Conservation (phyloP, 2,888 invertebrate species). For the Mantis religiosa region DNA sequence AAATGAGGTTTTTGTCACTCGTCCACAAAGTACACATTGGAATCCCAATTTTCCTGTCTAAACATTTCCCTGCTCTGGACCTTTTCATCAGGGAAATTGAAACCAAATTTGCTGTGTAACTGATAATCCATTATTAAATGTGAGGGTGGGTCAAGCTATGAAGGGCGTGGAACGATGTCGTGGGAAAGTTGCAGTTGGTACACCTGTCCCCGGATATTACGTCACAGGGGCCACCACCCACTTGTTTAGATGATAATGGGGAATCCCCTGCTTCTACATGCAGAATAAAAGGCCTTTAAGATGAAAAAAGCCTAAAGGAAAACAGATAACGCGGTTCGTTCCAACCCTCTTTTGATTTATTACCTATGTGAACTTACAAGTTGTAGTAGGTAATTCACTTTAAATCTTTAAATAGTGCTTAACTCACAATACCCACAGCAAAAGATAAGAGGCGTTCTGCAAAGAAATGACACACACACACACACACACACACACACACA, state of each 20-base stretch:
- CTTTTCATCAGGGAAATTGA: constrained; percentile 1
- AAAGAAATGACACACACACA: too few relatives aligned
- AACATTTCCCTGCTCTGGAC: neutral
- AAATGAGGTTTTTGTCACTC: neutral
- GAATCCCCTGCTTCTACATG: neutral
- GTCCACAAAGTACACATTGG: neutral
- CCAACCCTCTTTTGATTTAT: too few relatives aligned
- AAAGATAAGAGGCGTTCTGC: too few relatives aligned
- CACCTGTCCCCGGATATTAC: neutral
- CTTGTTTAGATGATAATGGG: neutral
- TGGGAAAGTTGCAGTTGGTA: neutral
- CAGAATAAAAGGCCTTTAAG: too few relatives aligned
- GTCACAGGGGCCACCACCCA: neutral
- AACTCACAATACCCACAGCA: too few relatives aligned
- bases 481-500: too few relatives aligned
- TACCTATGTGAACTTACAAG: too few relatives aligned
- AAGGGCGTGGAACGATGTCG: neutral
- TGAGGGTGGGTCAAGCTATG: neutral
- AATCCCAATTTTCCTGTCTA: neutral
- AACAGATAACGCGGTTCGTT: too few relatives aligned
- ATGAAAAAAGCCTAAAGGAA: too few relatives aligned
- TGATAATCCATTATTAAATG: constrained; percentile 1
- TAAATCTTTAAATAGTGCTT: too few relatives aligned
- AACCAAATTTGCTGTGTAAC: constrained; percentile 11
- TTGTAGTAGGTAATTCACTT: too few relatives aligned